Base-by-base conservation (phyloP, 2,888 invertebrate species). In the Mesochorus sp. region DNA sequence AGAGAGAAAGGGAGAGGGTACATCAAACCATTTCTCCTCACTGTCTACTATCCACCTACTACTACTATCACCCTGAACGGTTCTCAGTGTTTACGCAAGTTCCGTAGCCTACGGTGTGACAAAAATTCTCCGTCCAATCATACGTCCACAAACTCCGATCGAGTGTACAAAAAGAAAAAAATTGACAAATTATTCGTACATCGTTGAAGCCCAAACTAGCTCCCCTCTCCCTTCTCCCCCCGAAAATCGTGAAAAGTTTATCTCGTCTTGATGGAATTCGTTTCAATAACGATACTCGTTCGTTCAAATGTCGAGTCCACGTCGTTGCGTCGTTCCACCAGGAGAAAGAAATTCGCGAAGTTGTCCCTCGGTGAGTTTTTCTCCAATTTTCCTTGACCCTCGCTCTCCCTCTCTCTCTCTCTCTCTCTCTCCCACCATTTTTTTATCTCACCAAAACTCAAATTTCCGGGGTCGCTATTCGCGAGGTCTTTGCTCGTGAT, bases 291-390 rank as follows among this genome's bases (percentile, higher is more conserved):
- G 67, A 62, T 55, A 70, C 44, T 59, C 59, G 67, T 62, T 57
- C 74, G 62, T 79, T 73, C 70, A 80, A 80, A 79, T 81, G 80
- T 80, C 79, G 78, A 76, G 67, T 74, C 72, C 79, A 44, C 67
- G 79, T 61, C 81, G 76, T 64, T 84, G 80, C 84, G 59, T 70
- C 70, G 81, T 85, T 79, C 68, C 81, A 31, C 79, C 51, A 71
- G 79, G 80, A 71, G 80, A 68, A 59, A 83, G 82, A 83, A 85
- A 82, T 77, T 82, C 85, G 28, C 85, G 83, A 68, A 88, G 86
- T 81, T 87, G 86, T 78, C 85, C 86, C 28, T 85, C 86, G 79
- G 85, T 87, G 68, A 82, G 83, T 80, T 55, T 51, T 17, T 2
- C 17, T 5, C 28, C 31, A 14, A 17, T 59, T 67, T 61, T n/a